Base-by-base conservation (phyloP, 2,113 vertebrate species). In the Cygnus atratus region DNA sequence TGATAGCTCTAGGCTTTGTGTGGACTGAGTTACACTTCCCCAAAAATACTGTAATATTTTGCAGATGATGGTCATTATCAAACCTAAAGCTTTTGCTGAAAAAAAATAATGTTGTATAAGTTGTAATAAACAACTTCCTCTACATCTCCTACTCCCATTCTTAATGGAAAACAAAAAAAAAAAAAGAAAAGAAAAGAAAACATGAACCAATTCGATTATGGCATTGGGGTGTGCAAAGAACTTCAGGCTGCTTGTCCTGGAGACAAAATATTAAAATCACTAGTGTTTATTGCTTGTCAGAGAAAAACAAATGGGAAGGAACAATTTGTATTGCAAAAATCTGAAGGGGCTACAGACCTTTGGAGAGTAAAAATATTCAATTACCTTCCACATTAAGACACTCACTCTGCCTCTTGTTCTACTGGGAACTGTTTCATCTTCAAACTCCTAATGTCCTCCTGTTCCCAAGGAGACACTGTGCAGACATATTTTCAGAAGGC, bases 331-430 rank as follows among this genome's bases (percentile, higher is more conserved):
- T 2, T 50, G n/a, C 18, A 25, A 87, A 88, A 83, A 91, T 41
- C n/a, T 80, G 44, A 73, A 70, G 31, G 41, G 67, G 12, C 12
- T 70, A 37, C 28, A 3, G 2, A 92, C 78, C 33, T 82, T 76
- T 19, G 33, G 17, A 71, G 21, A 81, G 18, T 61, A 78, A 22
- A 46, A 78, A 52, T 25, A 52, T 78, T 84, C 16, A 72, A 4
- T 65, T 2, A 0, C 61, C 54, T 4, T 19, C 11, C 57, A 50
- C 0, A 0, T 67, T 67, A 94, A 67, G 37, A 43, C 22, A 41
- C 10, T 50, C 58, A 37, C 21, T 84, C 22, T 72, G 84, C 13
- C 63, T 92, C 43, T 43, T 7, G 0, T 65, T 84, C 48, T 41
- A 76, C 35, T 87, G 48, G 33, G 33, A 92, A 82, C 4, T 1